A percentile compares a stretch with the other conserved stretches of the same genome.
Evolutionary conservation across 2,113 vertebrate genomes (phyloP).

Genomic region (Oreochromis niloticus): DNA sequence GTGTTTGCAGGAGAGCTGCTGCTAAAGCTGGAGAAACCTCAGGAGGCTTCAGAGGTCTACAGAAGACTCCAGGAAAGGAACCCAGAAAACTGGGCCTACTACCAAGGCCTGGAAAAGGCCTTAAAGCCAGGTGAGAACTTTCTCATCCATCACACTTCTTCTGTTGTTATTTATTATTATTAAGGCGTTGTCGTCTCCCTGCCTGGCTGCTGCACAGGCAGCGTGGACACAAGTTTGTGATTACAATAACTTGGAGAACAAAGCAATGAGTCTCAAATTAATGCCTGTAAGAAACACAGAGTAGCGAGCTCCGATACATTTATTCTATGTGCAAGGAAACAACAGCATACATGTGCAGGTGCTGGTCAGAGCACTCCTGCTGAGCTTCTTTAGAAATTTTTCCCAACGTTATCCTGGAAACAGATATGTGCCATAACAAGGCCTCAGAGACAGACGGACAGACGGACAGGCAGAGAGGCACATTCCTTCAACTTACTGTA

Average conservation of each 20-base stretch:
- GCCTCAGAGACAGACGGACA: background rate
- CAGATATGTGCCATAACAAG: background rate
- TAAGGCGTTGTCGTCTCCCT: background rate
- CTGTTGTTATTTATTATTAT: background rate
- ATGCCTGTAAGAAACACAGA: background rate
- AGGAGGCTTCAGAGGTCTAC: conserved; percentile 90
- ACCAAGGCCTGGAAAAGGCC: conserved; percentile 91
- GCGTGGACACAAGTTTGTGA: background rate
- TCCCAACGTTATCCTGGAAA: background rate
- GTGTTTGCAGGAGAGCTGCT: conserved; percentile 83
- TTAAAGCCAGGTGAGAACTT: conserved; percentile 79
- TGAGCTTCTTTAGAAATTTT: background rate
- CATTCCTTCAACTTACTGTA: too few species aligned
- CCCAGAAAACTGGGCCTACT: conserved; percentile 98
- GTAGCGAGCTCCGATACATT: background rate
- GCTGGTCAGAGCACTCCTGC: background rate
- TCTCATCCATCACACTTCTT: background rate
- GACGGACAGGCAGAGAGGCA: too few species aligned
- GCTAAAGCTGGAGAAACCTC: conserved; percentile 83
- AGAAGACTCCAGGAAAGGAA: conserved; percentile 88
- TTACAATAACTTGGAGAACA: rapidly evolving
- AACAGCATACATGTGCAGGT: background rate
- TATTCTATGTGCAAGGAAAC: background rate
- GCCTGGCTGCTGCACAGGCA: background rate
- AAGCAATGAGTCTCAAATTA: background rate